Percentiles rank a stretch among this genome's conserved stretches.
Evolutionary conservation across 2,113 vertebrate genomes (phyloP).

Genomic region (Orientallactaga bullata): DNA sequence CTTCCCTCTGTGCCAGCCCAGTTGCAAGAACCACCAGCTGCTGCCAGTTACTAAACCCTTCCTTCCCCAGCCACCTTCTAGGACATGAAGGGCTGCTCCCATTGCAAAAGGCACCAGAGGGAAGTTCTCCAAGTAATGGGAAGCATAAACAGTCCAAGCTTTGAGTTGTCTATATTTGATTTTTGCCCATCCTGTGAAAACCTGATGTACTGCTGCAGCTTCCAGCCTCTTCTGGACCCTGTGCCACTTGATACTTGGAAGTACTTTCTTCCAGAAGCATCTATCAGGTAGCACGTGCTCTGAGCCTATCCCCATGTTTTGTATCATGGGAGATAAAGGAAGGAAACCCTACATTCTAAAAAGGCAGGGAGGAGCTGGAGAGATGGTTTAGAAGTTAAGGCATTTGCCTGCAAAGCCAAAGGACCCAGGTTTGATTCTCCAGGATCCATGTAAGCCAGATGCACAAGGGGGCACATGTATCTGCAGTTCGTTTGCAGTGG

Average conservation of each 20-base stretch:
- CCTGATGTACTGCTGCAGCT: not conserved
- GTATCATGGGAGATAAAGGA: slow-evolving; percentile 9
- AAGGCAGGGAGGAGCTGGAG: not conserved
- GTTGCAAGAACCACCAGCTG: not conserved
- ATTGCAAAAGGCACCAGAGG: slow-evolving; percentile 39
- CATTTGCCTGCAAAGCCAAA: too few relatives aligned
- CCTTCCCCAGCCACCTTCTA: slow-evolving; percentile 26
- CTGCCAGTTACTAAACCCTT: not conserved
- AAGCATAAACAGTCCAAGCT: not conserved
- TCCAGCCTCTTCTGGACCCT: not conserved
- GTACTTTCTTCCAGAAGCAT: slow-evolving; percentile 23
- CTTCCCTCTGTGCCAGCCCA: not conserved
- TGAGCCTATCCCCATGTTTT: not conserved
- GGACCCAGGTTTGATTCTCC: too few relatives aligned
- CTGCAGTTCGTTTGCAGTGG: too few relatives aligned
- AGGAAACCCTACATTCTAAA: not conserved
- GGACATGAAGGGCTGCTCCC: slow-evolving; percentile 10
- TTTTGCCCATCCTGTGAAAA: not conserved
- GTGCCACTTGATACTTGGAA: not conserved
- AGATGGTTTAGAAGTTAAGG: too few relatives aligned
- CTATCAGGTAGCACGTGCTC: not conserved
- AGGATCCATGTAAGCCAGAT: too few relatives aligned
- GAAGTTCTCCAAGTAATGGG: slow-evolving; percentile 46
- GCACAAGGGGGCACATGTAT: too few relatives aligned
- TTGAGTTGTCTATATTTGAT: not conserved